These are phyloP conservation scores for Smutsia gigantea DNA, from an alignment of 2,797 vertebrate genomes.

Conservation along the genomic window DNA sequence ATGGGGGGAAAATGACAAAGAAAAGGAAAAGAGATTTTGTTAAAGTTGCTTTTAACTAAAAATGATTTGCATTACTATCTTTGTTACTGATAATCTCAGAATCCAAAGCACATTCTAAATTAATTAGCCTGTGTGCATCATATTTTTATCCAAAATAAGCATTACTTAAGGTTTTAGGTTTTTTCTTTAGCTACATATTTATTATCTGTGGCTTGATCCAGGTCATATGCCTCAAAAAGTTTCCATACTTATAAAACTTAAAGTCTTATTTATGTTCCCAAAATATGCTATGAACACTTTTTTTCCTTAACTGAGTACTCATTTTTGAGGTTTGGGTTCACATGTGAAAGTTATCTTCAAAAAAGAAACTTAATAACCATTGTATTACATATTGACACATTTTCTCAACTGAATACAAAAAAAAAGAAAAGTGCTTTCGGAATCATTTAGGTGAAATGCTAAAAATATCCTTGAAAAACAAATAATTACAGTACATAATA, in stretches of 20 bases:
- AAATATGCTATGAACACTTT: constrained; percentile 63
- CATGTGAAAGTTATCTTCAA: not conserved
- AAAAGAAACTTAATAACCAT: not conserved
- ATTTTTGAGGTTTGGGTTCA: constrained; percentile 13
- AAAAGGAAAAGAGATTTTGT: not conserved
- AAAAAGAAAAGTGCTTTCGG: not conserved
- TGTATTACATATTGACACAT: not conserved
- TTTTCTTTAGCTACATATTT: constrained; percentile 64
- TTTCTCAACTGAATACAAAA: not conserved
- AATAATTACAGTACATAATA: not conserved
- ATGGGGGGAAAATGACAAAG: not conserved
- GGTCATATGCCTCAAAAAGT: constrained; percentile 81
- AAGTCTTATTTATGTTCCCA: constrained; percentile 87
- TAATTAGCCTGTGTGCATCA: not conserved
- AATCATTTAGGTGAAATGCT: not conserved
- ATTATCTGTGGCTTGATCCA: constrained; percentile 65
- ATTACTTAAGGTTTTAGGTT: constrained; percentile 56
- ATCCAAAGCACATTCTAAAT: constrained; percentile 63
- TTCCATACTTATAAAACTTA: constrained; percentile 86
- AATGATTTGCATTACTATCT: constrained; percentile 46
- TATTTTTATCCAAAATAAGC: constrained; percentile 69
- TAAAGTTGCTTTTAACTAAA: constrained; percentile 9
- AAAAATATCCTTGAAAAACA: constrained; percentile 1
- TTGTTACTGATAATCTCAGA: constrained; percentile 62
- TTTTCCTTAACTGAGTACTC: constrained; percentile 75